phyloP scores from a whole-genome alignment of 2,888 invertebrate genomes.

The Pammene fasciana region DNA sequence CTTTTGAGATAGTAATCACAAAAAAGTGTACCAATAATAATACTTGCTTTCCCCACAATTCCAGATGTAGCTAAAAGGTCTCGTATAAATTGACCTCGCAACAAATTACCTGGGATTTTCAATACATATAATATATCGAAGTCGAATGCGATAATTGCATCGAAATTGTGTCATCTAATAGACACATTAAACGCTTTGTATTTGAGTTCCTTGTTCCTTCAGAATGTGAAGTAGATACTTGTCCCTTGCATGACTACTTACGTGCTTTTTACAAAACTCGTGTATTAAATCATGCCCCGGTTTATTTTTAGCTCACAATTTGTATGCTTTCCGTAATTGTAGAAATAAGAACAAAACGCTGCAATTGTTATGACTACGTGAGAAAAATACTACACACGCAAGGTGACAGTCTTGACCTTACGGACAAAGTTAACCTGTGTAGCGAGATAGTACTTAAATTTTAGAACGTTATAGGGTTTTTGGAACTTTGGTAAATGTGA shows the following conservation, averaged over 20 bases:
- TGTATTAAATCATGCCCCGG: constrained; percentile 18
- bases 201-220: no score
- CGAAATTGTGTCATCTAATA: no score
- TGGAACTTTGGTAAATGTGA: not conserved
- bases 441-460: not conserved
- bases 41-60: no score
- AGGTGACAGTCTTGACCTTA: constrained; percentile 32
- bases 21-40: no score
- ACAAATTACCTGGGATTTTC: no score
- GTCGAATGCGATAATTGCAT: no score
- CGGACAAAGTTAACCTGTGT: not conserved
- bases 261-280: constrained; percentile 3
- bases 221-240: no score
- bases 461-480: not conserved
- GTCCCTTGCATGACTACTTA: not conserved
- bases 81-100: no score
- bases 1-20: no score
- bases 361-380: constrained; percentile 45
- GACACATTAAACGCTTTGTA: no score
- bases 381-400: constrained; percentile 34
- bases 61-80: no score
- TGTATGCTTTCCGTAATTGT: constrained; percentile 37
- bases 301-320: constrained; percentile 32
- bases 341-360: constrained; percentile 40
- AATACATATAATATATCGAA: no score